phyloP scores from a whole-genome alignment of 2,113 vertebrate genomes.

The Bagarius yarrelli region DNA sequence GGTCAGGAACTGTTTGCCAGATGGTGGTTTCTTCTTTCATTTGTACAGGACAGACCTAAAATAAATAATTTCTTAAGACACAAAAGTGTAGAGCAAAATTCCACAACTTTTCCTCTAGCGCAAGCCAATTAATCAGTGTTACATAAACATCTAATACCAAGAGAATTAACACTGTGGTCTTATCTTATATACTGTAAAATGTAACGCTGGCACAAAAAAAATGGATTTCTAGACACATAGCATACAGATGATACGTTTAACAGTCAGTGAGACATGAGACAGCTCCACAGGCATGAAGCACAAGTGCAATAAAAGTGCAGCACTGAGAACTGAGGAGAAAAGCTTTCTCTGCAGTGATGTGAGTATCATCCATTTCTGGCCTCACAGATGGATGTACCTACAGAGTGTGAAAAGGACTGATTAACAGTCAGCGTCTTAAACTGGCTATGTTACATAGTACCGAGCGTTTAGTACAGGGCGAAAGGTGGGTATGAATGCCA shows the following conservation, averaged over 20 bases:
- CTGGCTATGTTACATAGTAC: conserved; percentile 22
- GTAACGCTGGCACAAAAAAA: not conserved
- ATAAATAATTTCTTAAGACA: not conserved
- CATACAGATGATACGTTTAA: conserved; percentile 1
- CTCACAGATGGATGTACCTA: not conserved
- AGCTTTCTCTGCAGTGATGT: conserved; percentile 20
- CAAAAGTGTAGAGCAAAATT: conserved; percentile 4
- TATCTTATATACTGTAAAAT: not conserved
- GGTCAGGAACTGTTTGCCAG: conserved; percentile 30
- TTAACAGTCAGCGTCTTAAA: conserved; percentile 23
- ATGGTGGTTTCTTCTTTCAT: not conserved
- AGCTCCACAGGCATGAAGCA: not conserved
- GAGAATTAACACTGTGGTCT: not conserved
- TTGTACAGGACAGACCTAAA: not conserved
- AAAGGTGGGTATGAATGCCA: conserved; percentile 39
- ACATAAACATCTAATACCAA: not conserved
- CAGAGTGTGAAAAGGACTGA: not conserved
- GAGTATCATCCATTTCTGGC: not conserved
- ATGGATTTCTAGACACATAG: not conserved
- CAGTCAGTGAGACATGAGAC: conserved; percentile 22
- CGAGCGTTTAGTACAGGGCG: conserved; percentile 37
- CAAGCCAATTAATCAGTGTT: not conserved
- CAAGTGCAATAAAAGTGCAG: not conserved
- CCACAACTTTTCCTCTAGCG: conserved; percentile 9
- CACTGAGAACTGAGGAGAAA: conserved; percentile 5